Evolutionary conservation across 2,888 invertebrate genomes (phyloP).

Genomic region (Adineta ricciae): DNA sequence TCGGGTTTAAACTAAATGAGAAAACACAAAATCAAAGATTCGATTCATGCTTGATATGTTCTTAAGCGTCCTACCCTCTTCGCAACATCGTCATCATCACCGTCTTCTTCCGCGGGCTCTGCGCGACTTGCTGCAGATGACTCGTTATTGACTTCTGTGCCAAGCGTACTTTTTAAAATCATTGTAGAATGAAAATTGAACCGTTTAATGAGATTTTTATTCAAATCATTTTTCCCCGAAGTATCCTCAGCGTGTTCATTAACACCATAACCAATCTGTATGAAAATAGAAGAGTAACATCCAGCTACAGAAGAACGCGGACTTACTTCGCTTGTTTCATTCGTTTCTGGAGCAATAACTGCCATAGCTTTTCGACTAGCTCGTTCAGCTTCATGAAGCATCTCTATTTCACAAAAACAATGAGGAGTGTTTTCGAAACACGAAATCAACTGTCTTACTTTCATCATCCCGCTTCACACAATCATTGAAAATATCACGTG

Average conservation of each 20-base stretch:
- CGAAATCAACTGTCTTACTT: neutral
- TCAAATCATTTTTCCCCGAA: neutral
- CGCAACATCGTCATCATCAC: neutral
- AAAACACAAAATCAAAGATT: too few relatives aligned
- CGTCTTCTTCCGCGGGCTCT: neutral
- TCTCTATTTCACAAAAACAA: neutral
- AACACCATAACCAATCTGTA: slow-evolving; percentile 4
- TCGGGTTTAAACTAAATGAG: slow-evolving; percentile 8
- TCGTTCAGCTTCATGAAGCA: neutral
- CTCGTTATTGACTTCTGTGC: neutral
- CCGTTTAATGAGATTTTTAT: slow-evolving; percentile 31
- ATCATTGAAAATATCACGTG: slow-evolving; percentile 28
- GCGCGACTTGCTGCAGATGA: neutral
- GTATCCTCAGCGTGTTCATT: neutral
- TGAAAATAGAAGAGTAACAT: too few relatives aligned
- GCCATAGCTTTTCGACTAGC: slow-evolving; percentile 1
- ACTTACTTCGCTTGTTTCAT: slow-evolving; percentile 8
- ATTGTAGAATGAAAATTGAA: slow-evolving; percentile 33
- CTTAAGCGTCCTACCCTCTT: too few relatives aligned
- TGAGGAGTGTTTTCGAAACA: too few relatives aligned
- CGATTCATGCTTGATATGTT: too few relatives aligned
- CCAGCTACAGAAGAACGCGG: too few relatives aligned
- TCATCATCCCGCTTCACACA: slow-evolving; percentile 29
- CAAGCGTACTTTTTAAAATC: slow-evolving; percentile 18
- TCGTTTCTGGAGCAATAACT: neutral